phyloP scores from a whole-genome alignment of 2,113 vertebrate genomes.

The Pyrgilauda ruficollis region DNA sequence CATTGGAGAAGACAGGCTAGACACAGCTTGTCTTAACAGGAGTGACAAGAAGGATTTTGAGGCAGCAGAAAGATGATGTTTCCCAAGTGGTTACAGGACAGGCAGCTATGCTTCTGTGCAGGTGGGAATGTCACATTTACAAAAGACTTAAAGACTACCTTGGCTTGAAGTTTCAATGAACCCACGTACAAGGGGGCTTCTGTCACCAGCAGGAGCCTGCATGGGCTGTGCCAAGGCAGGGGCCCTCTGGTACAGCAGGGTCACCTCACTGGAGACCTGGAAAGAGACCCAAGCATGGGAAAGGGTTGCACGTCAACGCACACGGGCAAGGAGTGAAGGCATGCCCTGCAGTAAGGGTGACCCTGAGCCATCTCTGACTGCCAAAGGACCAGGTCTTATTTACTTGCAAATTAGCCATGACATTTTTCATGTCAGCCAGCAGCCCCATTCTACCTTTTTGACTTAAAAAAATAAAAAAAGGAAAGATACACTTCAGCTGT shows the following conservation, averaged over 20 bases:
- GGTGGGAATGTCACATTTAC: neutral
- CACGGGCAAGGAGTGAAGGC: neutral
- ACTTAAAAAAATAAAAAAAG: neutral
- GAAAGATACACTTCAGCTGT: neutral
- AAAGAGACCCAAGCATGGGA: neutral
- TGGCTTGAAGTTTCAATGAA: neutral
- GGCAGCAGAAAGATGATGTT: neutral
- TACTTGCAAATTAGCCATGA: neutral
- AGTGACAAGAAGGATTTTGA: neutral
- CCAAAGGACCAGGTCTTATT: neutral
- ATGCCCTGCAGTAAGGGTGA: neutral
- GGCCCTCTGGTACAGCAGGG: accelerated
- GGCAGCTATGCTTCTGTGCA: neutral
- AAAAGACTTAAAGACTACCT: neutral
- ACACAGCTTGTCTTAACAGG: neutral
- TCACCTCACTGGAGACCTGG: neutral
- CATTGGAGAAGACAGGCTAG: neutral
- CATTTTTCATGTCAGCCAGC: neutral
- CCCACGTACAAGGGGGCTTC: neutral
- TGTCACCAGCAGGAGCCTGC: neutral
- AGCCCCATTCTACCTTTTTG: neutral
- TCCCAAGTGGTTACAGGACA: neutral
- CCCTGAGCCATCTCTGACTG: neutral
- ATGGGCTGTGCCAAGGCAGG: neutral
- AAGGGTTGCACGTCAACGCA: neutral